Base-by-base conservation (phyloP, 2,888 invertebrate species). In the Acanthococcus lagerstroemiae region DNA sequence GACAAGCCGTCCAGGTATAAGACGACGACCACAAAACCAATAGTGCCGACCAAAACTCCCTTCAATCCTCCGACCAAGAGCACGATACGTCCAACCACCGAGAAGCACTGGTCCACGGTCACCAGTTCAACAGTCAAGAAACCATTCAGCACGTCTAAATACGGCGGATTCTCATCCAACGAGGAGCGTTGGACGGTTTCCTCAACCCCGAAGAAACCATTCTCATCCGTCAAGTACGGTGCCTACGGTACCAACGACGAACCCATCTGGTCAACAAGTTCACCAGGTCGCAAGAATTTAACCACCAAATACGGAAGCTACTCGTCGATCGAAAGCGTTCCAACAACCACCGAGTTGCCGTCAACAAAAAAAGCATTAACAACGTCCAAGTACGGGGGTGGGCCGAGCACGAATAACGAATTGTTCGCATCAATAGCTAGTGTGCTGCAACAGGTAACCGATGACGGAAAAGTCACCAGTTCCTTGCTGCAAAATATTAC, bases 381-480 rank as follows among this genome's bases (percentile, higher is more conserved):
- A 1, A 21, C 45, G 3, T 21, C 46, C 56, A 37, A 55, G 54
- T 2, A 52, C 24, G 19, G 58, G 24, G 55, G 67, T 46, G 12
- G 52, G 12, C 21, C 55, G 19, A 55, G 30, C 2, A 67, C 69
- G 4, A 70, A 68, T 60, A 66, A 70, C 30, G 71, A 71, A 65
- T 67, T 72, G 68, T 69, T 69, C 24, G 69, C 70, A 21, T 71
- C 71, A 6, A 66, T 72, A 24, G 68, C 71, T 3, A 68, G 68
- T 60, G 68, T 72, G 52, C 19, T 72, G 4, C 69, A 71, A 15
- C 72, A 72, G 65, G 69, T 72, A 1, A 68, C 70, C 7, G 70
- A 69, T 44, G 65, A 70, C 26, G 50, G 67, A 2, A 61, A 67
- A 44, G 52, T 55, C 9, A 46, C 65, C 2, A 68, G 65, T n/a